Evolutionary conservation across 2,888 invertebrate genomes (phyloP).

Genomic region (Diaperis boleti): DNA sequence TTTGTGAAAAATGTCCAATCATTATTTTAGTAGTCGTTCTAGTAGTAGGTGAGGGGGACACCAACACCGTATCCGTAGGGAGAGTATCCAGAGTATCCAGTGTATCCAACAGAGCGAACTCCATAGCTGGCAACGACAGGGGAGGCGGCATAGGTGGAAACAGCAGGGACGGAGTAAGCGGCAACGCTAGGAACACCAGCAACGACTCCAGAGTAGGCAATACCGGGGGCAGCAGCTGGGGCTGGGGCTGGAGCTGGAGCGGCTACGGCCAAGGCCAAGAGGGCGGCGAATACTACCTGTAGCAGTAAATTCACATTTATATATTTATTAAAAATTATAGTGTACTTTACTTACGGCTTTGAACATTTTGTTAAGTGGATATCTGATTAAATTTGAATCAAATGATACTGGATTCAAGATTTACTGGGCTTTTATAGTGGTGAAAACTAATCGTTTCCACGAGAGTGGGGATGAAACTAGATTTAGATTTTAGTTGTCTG

Average conservation of each 20-base stretch:
- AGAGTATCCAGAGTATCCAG: too few species aligned
- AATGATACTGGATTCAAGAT: constrained; percentile 22
- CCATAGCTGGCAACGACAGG: constrained; percentile 28
- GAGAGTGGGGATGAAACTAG: constrained; percentile 22
- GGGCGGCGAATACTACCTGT: constrained; percentile 69
- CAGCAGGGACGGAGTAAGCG: constrained; percentile 10
- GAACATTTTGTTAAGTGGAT: constrained; percentile 29
- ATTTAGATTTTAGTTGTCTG: constrained; percentile 7
- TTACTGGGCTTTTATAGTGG: constrained; percentile 26
- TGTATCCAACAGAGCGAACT: constrained; percentile 26
- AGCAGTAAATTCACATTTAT: too few species aligned
- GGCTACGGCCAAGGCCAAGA: constrained; percentile 62
- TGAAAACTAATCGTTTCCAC: constrained; percentile 8
- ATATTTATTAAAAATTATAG: too few species aligned
- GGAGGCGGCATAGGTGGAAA: constrained; percentile 30
- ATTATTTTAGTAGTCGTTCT: not conserved
- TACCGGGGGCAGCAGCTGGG: constrained; percentile 32
- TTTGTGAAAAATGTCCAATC: constrained; percentile 9
- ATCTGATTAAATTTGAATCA: constrained; percentile 36
- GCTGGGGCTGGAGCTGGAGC: constrained; percentile 44
- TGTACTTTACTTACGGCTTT: constrained; percentile 31
- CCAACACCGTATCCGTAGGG: constrained; percentile 37
- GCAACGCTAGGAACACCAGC: constrained; percentile 25
- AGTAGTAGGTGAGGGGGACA: constrained; percentile 30
- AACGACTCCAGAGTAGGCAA: constrained; percentile 26